phyloP scores from a whole-genome alignment of 1,140 invertebrate genomes.

The Drosophila baimaii region DNA sequence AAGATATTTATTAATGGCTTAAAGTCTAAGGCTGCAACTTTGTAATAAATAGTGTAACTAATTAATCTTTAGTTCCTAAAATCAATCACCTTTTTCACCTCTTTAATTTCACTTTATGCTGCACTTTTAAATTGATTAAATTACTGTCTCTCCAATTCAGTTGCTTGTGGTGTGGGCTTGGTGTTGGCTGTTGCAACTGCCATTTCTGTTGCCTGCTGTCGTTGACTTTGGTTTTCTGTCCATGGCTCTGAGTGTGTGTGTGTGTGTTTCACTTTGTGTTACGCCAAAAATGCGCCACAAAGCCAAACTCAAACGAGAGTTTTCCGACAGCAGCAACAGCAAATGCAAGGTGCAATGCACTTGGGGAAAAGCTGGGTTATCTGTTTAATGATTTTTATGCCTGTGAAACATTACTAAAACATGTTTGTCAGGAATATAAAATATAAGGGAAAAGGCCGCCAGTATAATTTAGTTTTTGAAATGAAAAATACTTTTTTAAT shows the following conservation, averaged over 20 bases:
- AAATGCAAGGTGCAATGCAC: constrained; percentile 52
- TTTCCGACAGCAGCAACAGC: constrained; percentile 39
- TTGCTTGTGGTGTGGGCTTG: constrained; percentile 8
- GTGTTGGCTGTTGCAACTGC: constrained; percentile 32
- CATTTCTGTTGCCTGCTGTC: constrained; percentile 26
- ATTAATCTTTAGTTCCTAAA: neutral
- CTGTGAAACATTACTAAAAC: too few species aligned
- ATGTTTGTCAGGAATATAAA: too few species aligned
- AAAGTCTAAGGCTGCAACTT: neutral
- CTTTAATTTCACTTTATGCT: constrained; percentile 12
- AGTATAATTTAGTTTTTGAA: too few species aligned
- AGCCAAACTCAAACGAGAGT: constrained; percentile 79
- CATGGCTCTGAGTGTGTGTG: constrained; percentile 19
- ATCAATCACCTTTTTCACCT: neutral
- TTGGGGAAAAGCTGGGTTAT: too few species aligned
- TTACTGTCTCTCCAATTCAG: constrained; percentile 7
- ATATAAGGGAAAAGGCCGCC: too few species aligned
- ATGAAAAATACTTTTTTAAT: too few species aligned
- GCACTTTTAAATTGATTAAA: constrained; percentile 34
- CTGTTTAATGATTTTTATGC: too few species aligned
- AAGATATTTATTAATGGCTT: too few species aligned
- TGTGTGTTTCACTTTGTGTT: constrained; percentile 76
- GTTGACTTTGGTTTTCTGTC: constrained; percentile 67
- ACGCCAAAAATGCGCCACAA: constrained; percentile 80
- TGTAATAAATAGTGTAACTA: neutral